Conservation (phyloP, 2,888 invertebrate genomes). For the Orthonychiurus folsomi region DNA sequence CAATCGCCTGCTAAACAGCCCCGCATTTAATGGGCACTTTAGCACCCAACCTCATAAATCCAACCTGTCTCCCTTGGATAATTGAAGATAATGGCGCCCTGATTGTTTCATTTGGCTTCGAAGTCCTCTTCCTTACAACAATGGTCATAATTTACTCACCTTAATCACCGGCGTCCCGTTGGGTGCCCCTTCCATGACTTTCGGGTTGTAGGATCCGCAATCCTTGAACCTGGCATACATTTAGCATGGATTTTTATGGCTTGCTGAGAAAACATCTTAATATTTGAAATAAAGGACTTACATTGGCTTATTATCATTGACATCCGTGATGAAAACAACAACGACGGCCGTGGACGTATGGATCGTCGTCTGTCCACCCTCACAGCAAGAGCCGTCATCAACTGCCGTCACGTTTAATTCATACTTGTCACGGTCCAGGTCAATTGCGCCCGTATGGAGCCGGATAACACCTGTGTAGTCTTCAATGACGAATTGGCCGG, state of each 20-base stretch:
- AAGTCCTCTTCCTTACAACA: not conserved
- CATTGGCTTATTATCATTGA: conserved; percentile 86
- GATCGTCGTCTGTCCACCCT: conserved; percentile 73
- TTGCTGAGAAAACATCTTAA: too few relatives aligned
- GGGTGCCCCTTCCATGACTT: conserved; percentile 87
- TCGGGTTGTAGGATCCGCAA: conserved; percentile 83
- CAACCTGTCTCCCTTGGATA: too few relatives aligned
- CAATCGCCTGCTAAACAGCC: too few relatives aligned
- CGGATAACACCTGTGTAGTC: conserved; percentile 91
- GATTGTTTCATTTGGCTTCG: not conserved
- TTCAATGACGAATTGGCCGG: conserved; percentile 89
- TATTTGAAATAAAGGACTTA: conserved; percentile 48
- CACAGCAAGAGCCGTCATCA: conserved; percentile 96
- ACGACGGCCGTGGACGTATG: conserved; percentile 91
- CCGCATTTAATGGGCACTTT: too few relatives aligned
- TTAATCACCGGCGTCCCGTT: conserved; percentile 89
- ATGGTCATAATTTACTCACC: conserved; percentile 46
- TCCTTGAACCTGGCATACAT: conserved; percentile 93
- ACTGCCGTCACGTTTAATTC: conserved; percentile 93
- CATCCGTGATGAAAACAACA: conserved; percentile 91
- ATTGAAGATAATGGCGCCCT: not conserved
- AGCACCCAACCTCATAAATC: too few relatives aligned
- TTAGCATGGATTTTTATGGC: conserved; percentile 96
- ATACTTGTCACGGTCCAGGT: conserved; percentile 84
- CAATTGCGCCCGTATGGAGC: conserved; percentile 74